These are phyloP conservation scores for Hemiscyllium ocellatum DNA, from an alignment of 2,113 vertebrate species.

Conservation along the genomic window DNA sequence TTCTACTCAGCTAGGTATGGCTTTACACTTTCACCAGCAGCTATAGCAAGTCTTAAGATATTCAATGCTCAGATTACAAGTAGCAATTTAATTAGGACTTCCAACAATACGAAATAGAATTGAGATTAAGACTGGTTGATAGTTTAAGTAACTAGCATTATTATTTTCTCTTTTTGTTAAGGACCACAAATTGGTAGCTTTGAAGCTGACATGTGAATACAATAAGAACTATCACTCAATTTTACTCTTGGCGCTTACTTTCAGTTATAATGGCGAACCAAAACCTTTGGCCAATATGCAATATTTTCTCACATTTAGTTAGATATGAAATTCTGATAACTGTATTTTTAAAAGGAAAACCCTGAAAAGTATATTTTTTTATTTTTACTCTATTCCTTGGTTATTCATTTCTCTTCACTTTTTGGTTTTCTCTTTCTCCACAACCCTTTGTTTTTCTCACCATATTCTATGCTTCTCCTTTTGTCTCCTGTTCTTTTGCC, in stretches of 20 bases:
- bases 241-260: not conserved
- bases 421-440: not conserved
- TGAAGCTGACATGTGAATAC: too few relatives aligned
- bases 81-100: not conserved
- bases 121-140: not conserved
- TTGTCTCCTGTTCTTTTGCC: not conserved
- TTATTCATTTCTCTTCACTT: not conserved
- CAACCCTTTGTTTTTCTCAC: not conserved
- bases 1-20: conserved; percentile 80
- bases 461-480: not conserved
- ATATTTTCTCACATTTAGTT: not conserved
- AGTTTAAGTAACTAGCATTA: not conserved
- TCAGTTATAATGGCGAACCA: not conserved
- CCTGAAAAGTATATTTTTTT: not conserved
- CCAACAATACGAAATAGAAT: not conserved
- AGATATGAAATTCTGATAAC: not conserved
- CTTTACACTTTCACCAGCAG: not conserved
- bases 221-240: not conserved
- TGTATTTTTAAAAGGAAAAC: not conserved
- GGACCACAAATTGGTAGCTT: not conserved
- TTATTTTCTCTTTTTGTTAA: not conserved
- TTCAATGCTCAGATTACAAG: not conserved
- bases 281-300: not conserved
- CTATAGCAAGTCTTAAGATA: not conserved
- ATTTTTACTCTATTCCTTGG: not conserved